phyloP scores from a whole-genome alignment of 2,888 invertebrate genomes.

The Acanthosoma haemorrhoidale region DNA sequence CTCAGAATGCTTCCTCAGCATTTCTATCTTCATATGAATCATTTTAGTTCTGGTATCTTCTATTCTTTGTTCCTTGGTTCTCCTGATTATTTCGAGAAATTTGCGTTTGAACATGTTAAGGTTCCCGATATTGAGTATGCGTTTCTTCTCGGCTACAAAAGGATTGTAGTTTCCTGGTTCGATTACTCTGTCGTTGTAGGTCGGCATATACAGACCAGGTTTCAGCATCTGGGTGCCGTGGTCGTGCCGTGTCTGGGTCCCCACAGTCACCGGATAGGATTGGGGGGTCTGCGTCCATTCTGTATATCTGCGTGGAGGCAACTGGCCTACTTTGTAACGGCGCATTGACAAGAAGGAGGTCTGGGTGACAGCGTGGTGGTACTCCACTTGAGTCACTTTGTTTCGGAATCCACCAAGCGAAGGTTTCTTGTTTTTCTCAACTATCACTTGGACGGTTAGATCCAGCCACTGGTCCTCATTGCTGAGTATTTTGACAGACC shows the following conservation, averaged over 20 bases:
- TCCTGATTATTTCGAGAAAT: background rate
- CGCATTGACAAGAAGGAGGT: background rate
- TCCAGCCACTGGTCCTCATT: background rate
- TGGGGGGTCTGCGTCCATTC: background rate
- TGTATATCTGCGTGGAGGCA: background rate
- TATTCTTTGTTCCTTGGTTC: background rate
- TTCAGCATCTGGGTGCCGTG: background rate
- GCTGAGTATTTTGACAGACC: background rate
- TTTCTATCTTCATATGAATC: background rate
- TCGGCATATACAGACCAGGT: background rate
- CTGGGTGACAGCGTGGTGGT: conserved; percentile 49
- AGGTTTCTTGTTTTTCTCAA: background rate
- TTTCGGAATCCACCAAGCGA: conserved; percentile 77
- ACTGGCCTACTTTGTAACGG: background rate
- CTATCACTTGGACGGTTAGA: background rate
- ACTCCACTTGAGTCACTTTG: conserved; percentile 61
- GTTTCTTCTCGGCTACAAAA: background rate
- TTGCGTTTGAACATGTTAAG: background rate
- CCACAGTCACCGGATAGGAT: background rate
- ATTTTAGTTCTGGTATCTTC: conserved; percentile 50
- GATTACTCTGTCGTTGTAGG: background rate
- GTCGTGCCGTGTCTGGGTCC: background rate
- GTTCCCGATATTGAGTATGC: background rate
- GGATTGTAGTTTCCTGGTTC: background rate
- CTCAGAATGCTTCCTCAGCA: background rate